phyloP scores from a whole-genome alignment of 2,113 vertebrate species.

The Budorcas taxicolor region DNA sequence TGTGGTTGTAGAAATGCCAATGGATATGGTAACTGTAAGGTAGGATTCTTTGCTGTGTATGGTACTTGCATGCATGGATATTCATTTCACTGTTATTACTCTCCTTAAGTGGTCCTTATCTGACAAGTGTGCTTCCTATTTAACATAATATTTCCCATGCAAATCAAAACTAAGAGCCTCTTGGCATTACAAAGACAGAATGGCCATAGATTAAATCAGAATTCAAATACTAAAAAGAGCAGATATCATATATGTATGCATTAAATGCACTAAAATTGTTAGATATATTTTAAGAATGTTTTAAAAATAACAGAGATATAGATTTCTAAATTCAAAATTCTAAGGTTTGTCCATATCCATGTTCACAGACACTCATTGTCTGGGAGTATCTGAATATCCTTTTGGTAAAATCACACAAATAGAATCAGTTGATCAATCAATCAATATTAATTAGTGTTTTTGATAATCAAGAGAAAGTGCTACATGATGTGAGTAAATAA shows the following conservation, averaged over 20 bases:
- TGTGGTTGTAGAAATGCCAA: not conserved
- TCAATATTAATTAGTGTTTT: not conserved
- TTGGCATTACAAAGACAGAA: not conserved
- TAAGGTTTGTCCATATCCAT: not conserved
- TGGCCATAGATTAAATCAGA: not conserved
- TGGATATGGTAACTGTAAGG: not conserved
- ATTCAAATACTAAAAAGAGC: not conserved
- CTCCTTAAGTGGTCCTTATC: not conserved
- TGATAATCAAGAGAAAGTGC: not conserved
- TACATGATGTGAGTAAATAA: not conserved
- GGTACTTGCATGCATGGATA: not conserved
- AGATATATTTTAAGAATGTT: not conserved
- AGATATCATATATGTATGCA: not conserved
- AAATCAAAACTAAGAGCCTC: not conserved
- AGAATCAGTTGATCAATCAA: not conserved
- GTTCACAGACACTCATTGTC: not conserved
- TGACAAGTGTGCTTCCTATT: not conserved
- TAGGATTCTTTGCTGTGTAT: not conserved
- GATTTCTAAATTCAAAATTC: not conserved
- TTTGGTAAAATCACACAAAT: not conserved
- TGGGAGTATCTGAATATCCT: not conserved
- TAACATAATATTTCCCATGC: not conserved
- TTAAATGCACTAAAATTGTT: not conserved
- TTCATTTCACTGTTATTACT: not conserved
- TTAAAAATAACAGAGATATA: not conserved